Base-by-base conservation (phyloP, 2,888 invertebrate genomes). In the Drosophila buzzatii region DNA sequence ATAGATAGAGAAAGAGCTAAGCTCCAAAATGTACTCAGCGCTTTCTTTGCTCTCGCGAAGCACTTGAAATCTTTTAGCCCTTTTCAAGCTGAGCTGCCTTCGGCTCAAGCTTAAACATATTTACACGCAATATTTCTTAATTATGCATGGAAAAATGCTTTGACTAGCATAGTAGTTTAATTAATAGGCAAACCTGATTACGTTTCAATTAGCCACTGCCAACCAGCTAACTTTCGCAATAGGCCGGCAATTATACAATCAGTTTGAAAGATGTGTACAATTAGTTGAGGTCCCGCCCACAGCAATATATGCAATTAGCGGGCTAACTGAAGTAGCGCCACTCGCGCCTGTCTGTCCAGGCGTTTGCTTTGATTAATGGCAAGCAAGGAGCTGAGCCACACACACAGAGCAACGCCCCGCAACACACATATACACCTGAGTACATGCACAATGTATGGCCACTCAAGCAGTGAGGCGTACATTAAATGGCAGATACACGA, bases 311-410 rank as follows among this genome's bases (percentile, higher is more conserved):
- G 87, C 83, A 84, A 84, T 85, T 84, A 84, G 87, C 76, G 69
- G 63, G 73, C 62, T 45, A 67, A 68, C 52, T 69, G 68, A 41
- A 67, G 70, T 72, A 75, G 67, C 66, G 52, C 57, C 80, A 80
- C 73, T 87, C 82, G 87, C 87, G 85, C 58, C 80, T 82, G 78
- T 85, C 84, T 79, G 70, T 51, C 49, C 70, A 76, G 85, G 73
- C 85, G 70, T 67, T 61, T 55, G 71, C 73, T 65, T 62, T 86
- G 87, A 86, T 86, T 86, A 85, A 85, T 85, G 80, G 84, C 71
- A 63, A 49, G 70, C 59, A 51, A 67, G 69, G 64, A 73, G 52
- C 56, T 42, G 14, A 68, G 56, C 47, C 51, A n/a, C 23, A 33
- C n/a, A 18, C 39, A 35, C 57, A 37, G 18, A 39, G 14, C 10